Percentiles rank a stretch among this genome's conserved stretches.
These are phyloP conservation scores for Diorhabda carinulata DNA, from an alignment of 1,140 invertebrate genomes.

Conservation along the genomic window DNA sequence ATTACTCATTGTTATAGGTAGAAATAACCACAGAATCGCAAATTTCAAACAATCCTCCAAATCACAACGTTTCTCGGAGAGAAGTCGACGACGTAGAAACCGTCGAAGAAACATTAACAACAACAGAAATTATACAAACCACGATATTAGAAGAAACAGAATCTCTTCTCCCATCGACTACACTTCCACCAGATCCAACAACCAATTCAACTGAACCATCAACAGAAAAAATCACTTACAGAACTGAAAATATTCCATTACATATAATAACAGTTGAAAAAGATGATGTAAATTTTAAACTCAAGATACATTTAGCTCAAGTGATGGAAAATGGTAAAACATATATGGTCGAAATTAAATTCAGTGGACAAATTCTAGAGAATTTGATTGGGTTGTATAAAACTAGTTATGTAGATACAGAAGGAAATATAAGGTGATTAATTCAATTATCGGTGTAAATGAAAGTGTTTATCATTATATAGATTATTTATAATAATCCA, in stretches of 20 bases:
- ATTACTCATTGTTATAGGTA: background rate
- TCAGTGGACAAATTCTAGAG: constrained; percentile 38
- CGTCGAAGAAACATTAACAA: background rate
- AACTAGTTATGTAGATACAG: constrained; percentile 36
- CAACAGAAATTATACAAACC: background rate
- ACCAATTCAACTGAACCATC: background rate
- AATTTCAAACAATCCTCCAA: background rate
- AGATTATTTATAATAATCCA: too few species aligned
- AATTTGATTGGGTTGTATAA: constrained; percentile 41
- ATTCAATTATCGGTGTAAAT: constrained; percentile 6
- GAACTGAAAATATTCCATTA: constrained; percentile 13
- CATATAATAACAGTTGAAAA: constrained; percentile 23
- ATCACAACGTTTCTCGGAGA: constrained; percentile 25
- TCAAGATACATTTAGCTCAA: constrained; percentile 30
- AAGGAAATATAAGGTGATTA: constrained; percentile 34
- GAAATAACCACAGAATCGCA: constrained; percentile 13
- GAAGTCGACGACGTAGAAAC: constrained; percentile 19
- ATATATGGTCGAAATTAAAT: constrained; percentile 38
- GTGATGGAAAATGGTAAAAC: constrained; percentile 25
- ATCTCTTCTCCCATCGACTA: background rate
- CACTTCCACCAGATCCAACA: background rate
- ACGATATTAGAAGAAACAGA: constrained; percentile 8
- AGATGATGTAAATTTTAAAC: constrained; percentile 31
- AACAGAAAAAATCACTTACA: constrained; percentile 8
- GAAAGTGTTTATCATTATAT: too few species aligned